A percentile compares a stretch with the other conserved stretches of the same genome.
phyloP scores from a whole-genome alignment of 2,888 invertebrate species.

The Tetanocera ferruginea region DNA sequence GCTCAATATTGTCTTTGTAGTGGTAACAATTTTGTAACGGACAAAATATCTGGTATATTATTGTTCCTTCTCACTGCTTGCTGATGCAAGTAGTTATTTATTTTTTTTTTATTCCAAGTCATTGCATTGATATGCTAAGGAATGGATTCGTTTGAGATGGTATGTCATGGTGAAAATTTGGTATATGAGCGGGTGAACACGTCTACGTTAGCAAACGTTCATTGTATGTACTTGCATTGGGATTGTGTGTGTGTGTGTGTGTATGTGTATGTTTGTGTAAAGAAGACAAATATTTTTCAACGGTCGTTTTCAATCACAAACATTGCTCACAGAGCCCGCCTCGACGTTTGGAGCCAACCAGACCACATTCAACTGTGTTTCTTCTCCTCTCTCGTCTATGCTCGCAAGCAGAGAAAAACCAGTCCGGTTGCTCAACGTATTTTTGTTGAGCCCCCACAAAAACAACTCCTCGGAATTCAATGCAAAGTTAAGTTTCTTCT shows the following conservation, averaged over 20 bases:
- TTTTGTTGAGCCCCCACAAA: not conserved
- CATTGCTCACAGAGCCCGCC: not conserved
- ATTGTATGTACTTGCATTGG: too few relatives aligned
- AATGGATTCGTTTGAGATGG: not conserved
- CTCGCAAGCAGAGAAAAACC: constrained; percentile 13
- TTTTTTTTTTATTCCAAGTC: not conserved
- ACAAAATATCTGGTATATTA: constrained; percentile 47
- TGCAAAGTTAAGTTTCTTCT: not conserved
- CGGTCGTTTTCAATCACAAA: constrained; percentile 26
- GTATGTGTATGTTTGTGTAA: not conserved
- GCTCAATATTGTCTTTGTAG: constrained; percentile 30
- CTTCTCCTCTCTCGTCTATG: not conserved
- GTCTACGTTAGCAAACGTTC: not conserved
- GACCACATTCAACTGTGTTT: not conserved
- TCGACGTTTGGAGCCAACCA: not conserved
- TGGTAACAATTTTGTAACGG: constrained; percentile 49
- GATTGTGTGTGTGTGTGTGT: too few relatives aligned
- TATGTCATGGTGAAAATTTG: not conserved
- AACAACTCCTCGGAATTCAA: not conserved
- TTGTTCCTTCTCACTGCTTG: constrained; percentile 37
- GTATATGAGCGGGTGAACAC: constrained; percentile 2
- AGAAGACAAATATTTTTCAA: constrained; percentile 30
- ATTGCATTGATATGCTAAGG: not conserved
- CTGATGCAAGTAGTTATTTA: not conserved
- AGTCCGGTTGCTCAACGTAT: constrained; percentile 20